Conservation (phyloP, 2,888 invertebrate genomes). For the Epirrhoe tristata region DNA sequence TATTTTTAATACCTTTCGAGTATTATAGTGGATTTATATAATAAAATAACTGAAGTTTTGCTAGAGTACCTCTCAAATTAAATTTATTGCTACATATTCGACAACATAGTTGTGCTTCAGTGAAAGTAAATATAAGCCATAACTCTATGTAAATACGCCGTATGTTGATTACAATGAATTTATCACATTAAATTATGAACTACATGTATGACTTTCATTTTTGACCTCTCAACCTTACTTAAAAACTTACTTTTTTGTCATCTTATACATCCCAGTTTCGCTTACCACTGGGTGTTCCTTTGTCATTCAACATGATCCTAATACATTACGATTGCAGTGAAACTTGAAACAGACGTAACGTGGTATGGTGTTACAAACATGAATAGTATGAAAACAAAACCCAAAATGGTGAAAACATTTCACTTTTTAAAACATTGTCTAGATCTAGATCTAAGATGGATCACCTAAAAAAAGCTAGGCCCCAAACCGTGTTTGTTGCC, state of each 20-base stretch:
- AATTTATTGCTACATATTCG: constrained; percentile 55
- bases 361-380: no score
- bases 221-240: not conserved
- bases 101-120: constrained; percentile 73
- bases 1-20: constrained; percentile 81
- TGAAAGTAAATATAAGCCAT: constrained; percentile 70
- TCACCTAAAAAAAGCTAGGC: no score
- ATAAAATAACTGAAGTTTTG: constrained; percentile 38
- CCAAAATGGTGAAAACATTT: no score
- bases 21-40: constrained; percentile 62
- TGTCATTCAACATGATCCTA: no score
- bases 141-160: constrained; percentile 72
- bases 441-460: no score
- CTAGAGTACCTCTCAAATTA: constrained; percentile 46
- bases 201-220: constrained; percentile 63
- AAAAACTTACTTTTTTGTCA: not conserved
- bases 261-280: no score
- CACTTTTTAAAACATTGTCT: no score
- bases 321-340: no score
- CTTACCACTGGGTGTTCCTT: no score
- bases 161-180: constrained; percentile 69
- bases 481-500: no score
- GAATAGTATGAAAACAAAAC: no score
- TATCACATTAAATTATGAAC: constrained; percentile 82
- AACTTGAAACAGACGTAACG: no score